Evolutionary conservation across 2,797 vertebrate species (phyloP), one percentile per base, ranked within the genome.

Genomic region (Hippocampus kuda): DNA sequence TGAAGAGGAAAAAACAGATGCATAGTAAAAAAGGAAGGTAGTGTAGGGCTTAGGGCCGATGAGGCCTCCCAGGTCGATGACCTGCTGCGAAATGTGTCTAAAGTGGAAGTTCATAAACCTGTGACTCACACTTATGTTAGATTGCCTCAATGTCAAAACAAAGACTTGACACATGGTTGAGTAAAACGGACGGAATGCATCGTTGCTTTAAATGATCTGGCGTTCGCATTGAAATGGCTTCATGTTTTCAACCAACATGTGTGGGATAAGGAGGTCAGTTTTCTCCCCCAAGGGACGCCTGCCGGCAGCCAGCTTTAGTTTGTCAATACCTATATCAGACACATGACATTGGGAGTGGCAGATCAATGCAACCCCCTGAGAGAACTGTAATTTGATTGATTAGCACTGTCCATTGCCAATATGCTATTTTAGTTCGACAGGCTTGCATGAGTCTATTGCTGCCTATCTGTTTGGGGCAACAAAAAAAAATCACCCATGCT

Each of bases 21-120:
- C 56, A 65, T 69, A 51, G 62, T 2, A 51, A 76, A 67, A 73
- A 11, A 15, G 0, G 46, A 69, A 74, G 72, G 77, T 72, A 16
- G 69, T 74, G 53, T 44, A 46, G 71, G 62, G 63, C 72, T n/a
- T 62, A 69, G 73, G 34, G 62, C 44, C 44, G 10, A n/a, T 20
- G 12, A 34, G 20, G 75, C 69, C 73, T n/a, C 68, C 66, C 65
- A 66, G 81, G 84, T 86, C 77, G 79, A 71, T 62, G 67, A 74
- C 78, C 80, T 24, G 70, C 86, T 84, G 83, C 74, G 84, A 86
- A 84, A 84, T 75, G 78, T 71, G 78, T 75, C 84, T 85, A 69
- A 84, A 83, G 75, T 67, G 69, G 66, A 77, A 82, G 81, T 88
- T 88, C 81, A 86, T 88, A 82, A 88, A 88, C 64, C 79, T 79